Evolutionary conservation across 2,113 vertebrate genomes (phyloP), one percentile per base, ranked within the genome.

Genomic region (Trogon surrucura): DNA sequence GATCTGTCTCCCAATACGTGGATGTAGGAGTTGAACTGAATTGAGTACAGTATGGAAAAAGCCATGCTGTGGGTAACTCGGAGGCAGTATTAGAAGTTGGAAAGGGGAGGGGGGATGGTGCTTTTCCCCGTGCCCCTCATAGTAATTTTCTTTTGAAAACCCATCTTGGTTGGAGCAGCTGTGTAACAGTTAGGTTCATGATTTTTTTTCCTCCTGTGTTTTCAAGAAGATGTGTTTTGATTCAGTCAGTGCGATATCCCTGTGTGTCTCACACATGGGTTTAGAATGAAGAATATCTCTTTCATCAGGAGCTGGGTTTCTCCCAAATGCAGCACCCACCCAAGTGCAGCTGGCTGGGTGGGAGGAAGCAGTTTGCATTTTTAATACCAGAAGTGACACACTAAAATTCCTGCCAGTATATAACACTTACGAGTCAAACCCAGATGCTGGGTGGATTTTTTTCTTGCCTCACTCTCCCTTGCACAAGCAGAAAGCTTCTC

Each of bases 311-410:
- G 20, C 23, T 84, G 77, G 36, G 9, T 78, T 90, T 83, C 69
- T 86, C 53, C 67, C 13, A n/a, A 53, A 23, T n/a, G 65, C 44
- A 92, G 75, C 83, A 88, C 48, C 91, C 65, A 30, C 61, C 27
- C 3, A 60, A 86, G 88, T 67, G 34, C 93, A 92, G 83, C 93
- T 93, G 90, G 54, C 61, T 85, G 95, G 88, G 72, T 85, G 78
- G 83, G 91, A 91, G 61, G 77, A 80, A 94, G 87, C 73, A 45
- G 73, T 85, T 64, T 61, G 88, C 61, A 65, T 90, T 81, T 78
- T 67, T 84, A 81, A 65, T 91, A 57, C n/a, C 34, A 3, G 12
- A 74, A 96, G 36, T 66, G 48, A 86, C 62, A 45, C 27, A 41
- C 26, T 67, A 44, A 72, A 84, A 50, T 58, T 89, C 61, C 41